phyloP scores from a whole-genome alignment of 2,888 invertebrate genomes.

The Melieria crassipennis region DNA sequence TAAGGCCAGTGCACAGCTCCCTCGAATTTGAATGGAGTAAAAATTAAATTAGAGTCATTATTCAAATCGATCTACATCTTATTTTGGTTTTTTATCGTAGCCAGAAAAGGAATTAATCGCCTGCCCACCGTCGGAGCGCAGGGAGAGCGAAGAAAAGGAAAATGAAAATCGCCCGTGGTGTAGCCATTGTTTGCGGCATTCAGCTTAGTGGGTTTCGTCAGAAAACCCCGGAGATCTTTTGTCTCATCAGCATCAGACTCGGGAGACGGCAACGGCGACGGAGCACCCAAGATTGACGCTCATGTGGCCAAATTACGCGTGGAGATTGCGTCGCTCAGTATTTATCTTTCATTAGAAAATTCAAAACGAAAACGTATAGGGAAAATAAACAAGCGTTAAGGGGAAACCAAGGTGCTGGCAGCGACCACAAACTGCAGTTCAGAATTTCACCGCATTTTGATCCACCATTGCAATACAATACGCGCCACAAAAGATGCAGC shows the following conservation, averaged over 20 bases:
- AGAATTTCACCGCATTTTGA: too few species aligned
- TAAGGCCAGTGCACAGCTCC: too few species aligned
- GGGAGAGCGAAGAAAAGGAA: not conserved
- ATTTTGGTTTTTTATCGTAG: constrained; percentile 48
- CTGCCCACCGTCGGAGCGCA: not conserved
- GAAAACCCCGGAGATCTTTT: not conserved
- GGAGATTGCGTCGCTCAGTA: constrained; percentile 24
- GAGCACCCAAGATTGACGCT: too few species aligned
- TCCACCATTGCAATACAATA: too few species aligned
- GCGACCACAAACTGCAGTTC: not conserved
- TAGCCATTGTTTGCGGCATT: not conserved
- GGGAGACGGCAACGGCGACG: too few species aligned
- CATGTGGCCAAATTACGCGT: not conserved
- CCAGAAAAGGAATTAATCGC: not conserved
- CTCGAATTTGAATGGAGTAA: constrained; percentile 1
- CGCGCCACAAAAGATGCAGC: too few species aligned
- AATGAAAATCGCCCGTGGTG: not conserved
- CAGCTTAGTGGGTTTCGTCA: constrained; percentile 7
- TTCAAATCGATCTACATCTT: constrained; percentile 50
- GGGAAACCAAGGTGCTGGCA: not conserved
- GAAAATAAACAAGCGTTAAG: constrained; percentile 34
- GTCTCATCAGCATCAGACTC: not conserved
- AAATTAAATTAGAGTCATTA: constrained; percentile 39
- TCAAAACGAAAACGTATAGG: constrained; percentile 41
- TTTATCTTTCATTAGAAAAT: constrained; percentile 60